Evolutionary conservation across 2,888 invertebrate genomes (phyloP).

Genomic region (Pyralis farinalis): DNA sequence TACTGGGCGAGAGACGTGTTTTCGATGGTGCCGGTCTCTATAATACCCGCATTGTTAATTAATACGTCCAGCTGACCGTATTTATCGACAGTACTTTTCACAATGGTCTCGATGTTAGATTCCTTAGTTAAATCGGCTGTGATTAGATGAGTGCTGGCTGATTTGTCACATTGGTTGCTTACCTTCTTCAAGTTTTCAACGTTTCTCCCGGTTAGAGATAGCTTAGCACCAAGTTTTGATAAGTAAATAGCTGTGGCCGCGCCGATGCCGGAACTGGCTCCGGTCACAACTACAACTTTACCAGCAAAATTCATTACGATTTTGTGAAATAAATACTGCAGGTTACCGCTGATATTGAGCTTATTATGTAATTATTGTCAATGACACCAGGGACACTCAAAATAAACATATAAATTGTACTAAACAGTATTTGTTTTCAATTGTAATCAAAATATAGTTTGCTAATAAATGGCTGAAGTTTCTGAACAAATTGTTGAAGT

Average conservation of each 20-base stretch:
- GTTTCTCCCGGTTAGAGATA: constrained; percentile 88
- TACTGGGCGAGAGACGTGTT: constrained; percentile 92
- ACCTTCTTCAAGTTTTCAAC: constrained; percentile 80
- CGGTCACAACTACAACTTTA: constrained; percentile 88
- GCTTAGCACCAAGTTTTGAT: constrained; percentile 86
- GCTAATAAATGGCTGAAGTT: too few species aligned
- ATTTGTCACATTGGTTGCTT: constrained; percentile 57
- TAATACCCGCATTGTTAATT: constrained; percentile 94
- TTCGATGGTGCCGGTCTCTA: constrained; percentile 92
- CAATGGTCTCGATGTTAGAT: constrained; percentile 85
- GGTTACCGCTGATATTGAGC: too few species aligned
- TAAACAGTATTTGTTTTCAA: too few species aligned
- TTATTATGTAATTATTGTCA: background rate
- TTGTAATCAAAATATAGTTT: too few species aligned
- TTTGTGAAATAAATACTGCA: background rate
- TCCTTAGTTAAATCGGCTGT: constrained; percentile 88
- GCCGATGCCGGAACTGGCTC: constrained; percentile 93
- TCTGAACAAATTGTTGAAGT: too few species aligned
- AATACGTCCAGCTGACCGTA: constrained; percentile 91
- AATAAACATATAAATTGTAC: too few species aligned
- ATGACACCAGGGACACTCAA: constrained; percentile 2
- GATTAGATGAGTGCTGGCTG: constrained; percentile 77
- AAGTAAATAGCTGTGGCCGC: constrained; percentile 90
- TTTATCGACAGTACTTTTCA: constrained; percentile 86
- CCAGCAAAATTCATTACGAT: constrained; percentile 81